phyloP scores from a whole-genome alignment of 2,888 invertebrate genomes.

The Anaspis maculata region DNA sequence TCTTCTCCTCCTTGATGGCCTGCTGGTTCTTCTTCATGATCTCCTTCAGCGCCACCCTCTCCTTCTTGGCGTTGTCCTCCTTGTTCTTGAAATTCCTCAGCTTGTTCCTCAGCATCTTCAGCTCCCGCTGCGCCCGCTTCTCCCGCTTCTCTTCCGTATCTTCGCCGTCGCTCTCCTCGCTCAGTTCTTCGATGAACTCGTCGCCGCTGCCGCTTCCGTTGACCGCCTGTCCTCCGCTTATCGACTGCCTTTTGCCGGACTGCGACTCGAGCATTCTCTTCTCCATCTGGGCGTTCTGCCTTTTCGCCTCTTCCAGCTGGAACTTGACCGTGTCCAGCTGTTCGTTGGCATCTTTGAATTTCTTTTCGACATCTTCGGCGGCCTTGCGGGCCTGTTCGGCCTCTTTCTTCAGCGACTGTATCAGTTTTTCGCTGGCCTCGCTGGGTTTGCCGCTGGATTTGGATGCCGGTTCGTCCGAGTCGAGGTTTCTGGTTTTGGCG shows the following conservation, averaged over 20 bases:
- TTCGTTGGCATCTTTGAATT: conserved; percentile 67
- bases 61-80: conserved; percentile 64
- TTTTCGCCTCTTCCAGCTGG: conserved; percentile 72
- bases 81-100: conserved; percentile 53
- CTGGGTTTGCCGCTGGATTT: conserved; percentile 14
- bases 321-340: conserved; percentile 65
- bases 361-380: conserved; percentile 72
- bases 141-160: conserved; percentile 57
- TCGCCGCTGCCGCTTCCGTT: conserved; percentile 47
- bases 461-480: neutral
- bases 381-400: conserved; percentile 69
- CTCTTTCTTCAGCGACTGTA: conserved; percentile 63
- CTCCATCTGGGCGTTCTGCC: conserved; percentile 68
- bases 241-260: conserved; percentile 29
- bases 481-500: conserved; percentile 25
- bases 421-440: conserved; percentile 42
- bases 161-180: conserved; percentile 57
- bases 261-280: conserved; percentile 64
- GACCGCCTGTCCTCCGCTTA: conserved; percentile 34
- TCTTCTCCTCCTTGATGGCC: conserved; percentile 69
- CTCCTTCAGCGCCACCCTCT: conserved; percentile 67
- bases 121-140: conserved; percentile 54
- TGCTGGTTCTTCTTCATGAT: conserved; percentile 75
- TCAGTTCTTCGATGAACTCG: conserved; percentile 41
- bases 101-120: conserved; percentile 55